These are phyloP conservation scores for Rhagonycha fulva DNA, from an alignment of 2,888 invertebrate species.

Conservation along the genomic window DNA sequence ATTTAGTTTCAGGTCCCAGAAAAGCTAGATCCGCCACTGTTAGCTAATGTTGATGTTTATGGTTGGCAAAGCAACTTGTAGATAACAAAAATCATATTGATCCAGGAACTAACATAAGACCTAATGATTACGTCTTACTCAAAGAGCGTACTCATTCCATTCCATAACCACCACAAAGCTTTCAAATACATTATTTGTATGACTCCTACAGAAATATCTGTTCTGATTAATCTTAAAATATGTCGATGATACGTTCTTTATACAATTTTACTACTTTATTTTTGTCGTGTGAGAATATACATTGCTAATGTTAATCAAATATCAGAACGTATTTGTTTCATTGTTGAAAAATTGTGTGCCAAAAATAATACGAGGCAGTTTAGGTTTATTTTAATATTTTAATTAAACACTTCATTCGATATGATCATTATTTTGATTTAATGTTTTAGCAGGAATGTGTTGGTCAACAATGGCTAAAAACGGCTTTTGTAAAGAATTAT, in stretches of 20 bases:
- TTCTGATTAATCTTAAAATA: background rate
- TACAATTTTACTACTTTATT: background rate
- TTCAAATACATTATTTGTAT: too few relatives aligned
- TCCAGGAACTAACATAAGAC: too few relatives aligned
- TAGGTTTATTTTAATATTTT: background rate
- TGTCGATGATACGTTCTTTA: background rate
- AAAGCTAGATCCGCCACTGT: too few relatives aligned
- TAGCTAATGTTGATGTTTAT: too few relatives aligned
- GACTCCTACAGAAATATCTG: background rate
- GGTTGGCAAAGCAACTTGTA: too few relatives aligned
- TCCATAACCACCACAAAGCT: too few relatives aligned
- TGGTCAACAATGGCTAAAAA: slow-evolving; percentile 83
- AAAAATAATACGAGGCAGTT: background rate
- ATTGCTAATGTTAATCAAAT: background rate
- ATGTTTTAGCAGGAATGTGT: slow-evolving; percentile 79
- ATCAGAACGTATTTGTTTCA: background rate
- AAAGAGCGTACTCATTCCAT: too few relatives aligned
- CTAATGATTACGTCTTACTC: too few relatives aligned
- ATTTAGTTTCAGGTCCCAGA: too few relatives aligned
- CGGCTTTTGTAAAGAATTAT: slow-evolving; percentile 82
- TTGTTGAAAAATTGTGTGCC: background rate
- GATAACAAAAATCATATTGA: too few relatives aligned
- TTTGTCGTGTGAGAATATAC: background rate
- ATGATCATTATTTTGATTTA: background rate
- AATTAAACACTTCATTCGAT: background rate